Evolutionary conservation across 2,888 invertebrate genomes (phyloP), one percentile per base, ranked within the genome.

Genomic region (Pherbina coryleti): DNA sequence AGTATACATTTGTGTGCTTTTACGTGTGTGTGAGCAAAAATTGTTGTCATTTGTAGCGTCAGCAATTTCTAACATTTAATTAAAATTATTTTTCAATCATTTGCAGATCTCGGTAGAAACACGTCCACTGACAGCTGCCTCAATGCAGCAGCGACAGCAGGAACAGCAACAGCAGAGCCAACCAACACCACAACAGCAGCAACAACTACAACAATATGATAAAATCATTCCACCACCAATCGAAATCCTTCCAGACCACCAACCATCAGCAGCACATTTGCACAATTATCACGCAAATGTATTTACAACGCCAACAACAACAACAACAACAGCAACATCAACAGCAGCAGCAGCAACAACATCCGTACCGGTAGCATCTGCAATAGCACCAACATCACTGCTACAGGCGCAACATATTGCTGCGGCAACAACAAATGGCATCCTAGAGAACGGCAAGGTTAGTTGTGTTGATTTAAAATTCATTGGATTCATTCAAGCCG

Each of bases 361-460:
- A 79, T 37, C 76, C 71, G 44, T 78, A 57, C 49, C 64, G 62
- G 71, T 77, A 64, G 64, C 77, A 78, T 60, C 73, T 75, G 73
- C 73, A 79, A 64, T 53, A 44, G 70, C 76, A 62, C 14, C 69
- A 22, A 53, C 22, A 51, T 51, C 44, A 44, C 70, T 44, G 1
- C 44, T 74, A 19, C 82, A 79, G 78, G 82, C 78, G 74, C 81
- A 80, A 82, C 80, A 79, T 79, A 79, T 81, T 79, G 78, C 76
- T 53, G 51, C 75, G 75, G 72, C 81, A 75, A 79, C 84, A 80
- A 81, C 85, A 82, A 87, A 87, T 84, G 87, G 86, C 81, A 83
- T 86, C 81, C 82, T 87, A 76, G 87, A 88, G 80, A 90, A 90
- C 81, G 89, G 88, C 82, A 89, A 87, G 87, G 89, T 89, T 79